Conservation (phyloP, 1,140 invertebrate species). For the Camponotus floridanus region DNA sequence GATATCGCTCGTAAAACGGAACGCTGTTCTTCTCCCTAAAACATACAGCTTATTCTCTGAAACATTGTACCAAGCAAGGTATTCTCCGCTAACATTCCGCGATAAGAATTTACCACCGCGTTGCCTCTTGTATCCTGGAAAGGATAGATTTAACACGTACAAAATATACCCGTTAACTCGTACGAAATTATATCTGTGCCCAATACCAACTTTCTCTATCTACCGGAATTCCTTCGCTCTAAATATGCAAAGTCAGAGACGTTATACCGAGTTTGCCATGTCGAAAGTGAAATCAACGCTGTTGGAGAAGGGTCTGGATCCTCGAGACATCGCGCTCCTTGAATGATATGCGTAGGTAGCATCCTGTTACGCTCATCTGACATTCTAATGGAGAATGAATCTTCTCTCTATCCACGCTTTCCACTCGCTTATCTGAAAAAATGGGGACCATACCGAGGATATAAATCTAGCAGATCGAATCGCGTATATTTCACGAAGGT, state of each 20-base stretch:
- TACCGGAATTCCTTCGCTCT: slow-evolving; percentile 14
- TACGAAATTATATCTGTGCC: slow-evolving; percentile 65
- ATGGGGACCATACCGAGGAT: slow-evolving; percentile 2
- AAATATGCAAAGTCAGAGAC: background rate
- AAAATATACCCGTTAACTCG: slow-evolving; percentile 50
- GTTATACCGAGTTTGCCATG: background rate
- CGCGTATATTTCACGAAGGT: slow-evolving; percentile 8
- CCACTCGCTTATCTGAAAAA: slow-evolving; percentile 16
- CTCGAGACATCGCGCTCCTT: slow-evolving; percentile 3
- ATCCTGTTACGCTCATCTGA: slow-evolving; percentile 28
- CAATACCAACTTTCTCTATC: slow-evolving; percentile 51
- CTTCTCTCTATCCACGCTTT: slow-evolving; percentile 1
- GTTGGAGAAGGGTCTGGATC: background rate
- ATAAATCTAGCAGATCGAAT: slow-evolving; percentile 44
- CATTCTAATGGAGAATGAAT: slow-evolving; percentile 41
- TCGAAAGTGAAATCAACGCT: slow-evolving; percentile 44
- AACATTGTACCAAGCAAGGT: slow-evolving; percentile 36
- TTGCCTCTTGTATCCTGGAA: slow-evolving; percentile 21
- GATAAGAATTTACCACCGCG: slow-evolving; percentile 64
- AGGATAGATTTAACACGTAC: slow-evolving; percentile 39
- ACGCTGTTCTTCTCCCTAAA: slow-evolving; percentile 51
- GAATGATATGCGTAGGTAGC: slow-evolving; percentile 52
- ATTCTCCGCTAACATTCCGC: slow-evolving; percentile 52
- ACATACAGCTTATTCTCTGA: slow-evolving; percentile 51
- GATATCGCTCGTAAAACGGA: slow-evolving; percentile 58